Conservation (phyloP, 1,140 invertebrate genomes). For the Rhyacophila brunnea region DNA sequence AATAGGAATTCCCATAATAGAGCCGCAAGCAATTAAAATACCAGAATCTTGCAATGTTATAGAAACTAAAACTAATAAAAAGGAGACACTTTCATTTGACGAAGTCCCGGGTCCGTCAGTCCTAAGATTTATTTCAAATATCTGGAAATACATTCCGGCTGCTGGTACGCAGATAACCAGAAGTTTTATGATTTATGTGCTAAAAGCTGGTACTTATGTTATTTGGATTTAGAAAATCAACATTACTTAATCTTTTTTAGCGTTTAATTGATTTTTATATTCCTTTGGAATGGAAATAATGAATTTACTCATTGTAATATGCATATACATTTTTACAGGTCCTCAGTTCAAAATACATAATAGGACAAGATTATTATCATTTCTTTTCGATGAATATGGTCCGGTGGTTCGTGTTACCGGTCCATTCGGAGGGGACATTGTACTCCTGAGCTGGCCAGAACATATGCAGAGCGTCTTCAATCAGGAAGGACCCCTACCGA, state of each 20-base stretch:
- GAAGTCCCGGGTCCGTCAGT: conserved; percentile 61
- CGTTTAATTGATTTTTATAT: neutral
- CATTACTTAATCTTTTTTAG: neutral
- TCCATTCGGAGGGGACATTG: conserved; percentile 59
- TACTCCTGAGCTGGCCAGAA: conserved; percentile 60
- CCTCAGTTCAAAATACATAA: conserved; percentile 44
- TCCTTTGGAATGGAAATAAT: neutral
- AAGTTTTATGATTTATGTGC: conserved; percentile 56
- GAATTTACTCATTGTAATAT: too few relatives aligned
- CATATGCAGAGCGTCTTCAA: conserved; percentile 60
- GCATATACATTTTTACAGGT: conserved; percentile 40
- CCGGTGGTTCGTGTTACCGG: conserved; percentile 62
- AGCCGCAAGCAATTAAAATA: too few relatives aligned
- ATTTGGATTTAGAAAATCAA: neutral
- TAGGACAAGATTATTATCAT: conserved; percentile 49
- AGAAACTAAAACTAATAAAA: neutral
- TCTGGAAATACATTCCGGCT: conserved; percentile 60
- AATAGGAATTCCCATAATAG: too few relatives aligned
- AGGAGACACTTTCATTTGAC: conserved; percentile 49
- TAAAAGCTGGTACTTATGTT: conserved; percentile 53
- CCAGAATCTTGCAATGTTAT: too few relatives aligned
- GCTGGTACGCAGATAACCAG: conserved; percentile 63
- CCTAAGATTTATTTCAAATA: conserved; percentile 56
- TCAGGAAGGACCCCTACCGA: conserved; percentile 57
- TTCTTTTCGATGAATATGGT: conserved; percentile 62